phyloP scores from a whole-genome alignment of 1,140 invertebrate genomes.

The Anoplolepis gracilipes region DNA sequence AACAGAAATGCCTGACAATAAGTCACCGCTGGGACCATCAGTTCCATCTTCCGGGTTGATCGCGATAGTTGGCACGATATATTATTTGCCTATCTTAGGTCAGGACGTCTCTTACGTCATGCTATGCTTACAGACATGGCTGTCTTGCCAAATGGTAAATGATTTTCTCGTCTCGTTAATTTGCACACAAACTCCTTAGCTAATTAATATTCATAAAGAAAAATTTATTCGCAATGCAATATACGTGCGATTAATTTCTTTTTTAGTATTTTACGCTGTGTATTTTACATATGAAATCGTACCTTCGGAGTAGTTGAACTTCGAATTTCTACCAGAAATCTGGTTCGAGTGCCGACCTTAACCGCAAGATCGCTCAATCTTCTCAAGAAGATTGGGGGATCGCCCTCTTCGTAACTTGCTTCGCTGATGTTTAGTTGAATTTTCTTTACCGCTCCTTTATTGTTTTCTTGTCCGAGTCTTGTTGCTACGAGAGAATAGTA shows the following conservation, averaged over 20 bases:
- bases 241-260: not conserved
- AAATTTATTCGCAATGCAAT: not conserved
- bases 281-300: conserved; percentile 50
- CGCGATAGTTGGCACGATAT: conserved; percentile 45
- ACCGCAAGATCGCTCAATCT: conserved; percentile 92
- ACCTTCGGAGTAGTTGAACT: conserved; percentile 93
- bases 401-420: conserved; percentile 83
- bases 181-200: not conserved
- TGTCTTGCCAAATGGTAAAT: not conserved
- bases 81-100: conserved; percentile 48
- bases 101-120: conserved; percentile 8
- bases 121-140: not conserved
- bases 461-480: conserved; percentile 81
- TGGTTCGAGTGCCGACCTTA: conserved; percentile 93
- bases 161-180: conserved; percentile 26
- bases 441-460: conserved; percentile 71
- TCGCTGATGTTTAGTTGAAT: conserved; percentile 81
- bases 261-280: not conserved
- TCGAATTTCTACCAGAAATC: conserved; percentile 93
- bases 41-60: conserved; percentile 69
- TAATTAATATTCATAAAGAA: not conserved
- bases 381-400: conserved; percentile 92
- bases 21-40: conserved; percentile 51
- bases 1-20: conserved; percentile 64
- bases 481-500: conserved; percentile 87